phyloP scores from a whole-genome alignment of 1,140 invertebrate genomes.

The Drosophila jambulina region DNA sequence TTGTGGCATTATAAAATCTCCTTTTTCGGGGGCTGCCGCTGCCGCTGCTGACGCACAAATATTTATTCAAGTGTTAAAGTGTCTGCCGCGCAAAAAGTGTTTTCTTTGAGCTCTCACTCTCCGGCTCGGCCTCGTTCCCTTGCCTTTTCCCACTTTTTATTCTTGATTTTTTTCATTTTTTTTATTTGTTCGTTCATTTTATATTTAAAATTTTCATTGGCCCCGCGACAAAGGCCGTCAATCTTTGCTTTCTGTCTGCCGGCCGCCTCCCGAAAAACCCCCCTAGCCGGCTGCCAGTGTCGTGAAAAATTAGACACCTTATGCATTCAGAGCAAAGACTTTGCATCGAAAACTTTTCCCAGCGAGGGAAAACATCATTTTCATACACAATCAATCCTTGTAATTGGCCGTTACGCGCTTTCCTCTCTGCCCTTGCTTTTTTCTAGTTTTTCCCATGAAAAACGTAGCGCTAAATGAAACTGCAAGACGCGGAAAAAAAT shows the following conservation, averaged over 20 bases:
- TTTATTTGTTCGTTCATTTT: conserved; percentile 47
- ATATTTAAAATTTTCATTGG: conserved; percentile 77
- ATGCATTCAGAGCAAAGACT: conserved; percentile 58
- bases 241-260: conserved; percentile 60
- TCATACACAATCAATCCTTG: conserved; percentile 85
- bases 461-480: conserved; percentile 85
- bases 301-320: conserved; percentile 85
- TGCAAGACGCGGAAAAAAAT: conserved; percentile 28
- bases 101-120: conserved; percentile 54
- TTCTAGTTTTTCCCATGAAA: conserved; percentile 83
- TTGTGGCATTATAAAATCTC: conserved; percentile 83
- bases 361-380: conserved; percentile 70
- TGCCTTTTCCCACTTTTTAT: conserved; percentile 27
- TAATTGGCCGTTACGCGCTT: conserved; percentile 84
- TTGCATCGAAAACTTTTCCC: conserved; percentile 46
- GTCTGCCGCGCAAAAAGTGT: conserved; percentile 74
- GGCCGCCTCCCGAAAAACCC: not conserved
- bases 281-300: conserved; percentile 33
- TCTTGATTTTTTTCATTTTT: conserved; percentile 11
- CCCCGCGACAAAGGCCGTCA: conserved; percentile 67
- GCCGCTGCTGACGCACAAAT: conserved; percentile 65
- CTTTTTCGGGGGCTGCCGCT: conserved; percentile 44
- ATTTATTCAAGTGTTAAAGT: conserved; percentile 85
- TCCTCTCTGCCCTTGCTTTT: conserved; percentile 47
- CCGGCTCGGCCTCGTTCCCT: conserved; percentile 10